Evolutionary conservation across 1,140 invertebrate species (phyloP).

Genomic region (Planococcus citri): DNA sequence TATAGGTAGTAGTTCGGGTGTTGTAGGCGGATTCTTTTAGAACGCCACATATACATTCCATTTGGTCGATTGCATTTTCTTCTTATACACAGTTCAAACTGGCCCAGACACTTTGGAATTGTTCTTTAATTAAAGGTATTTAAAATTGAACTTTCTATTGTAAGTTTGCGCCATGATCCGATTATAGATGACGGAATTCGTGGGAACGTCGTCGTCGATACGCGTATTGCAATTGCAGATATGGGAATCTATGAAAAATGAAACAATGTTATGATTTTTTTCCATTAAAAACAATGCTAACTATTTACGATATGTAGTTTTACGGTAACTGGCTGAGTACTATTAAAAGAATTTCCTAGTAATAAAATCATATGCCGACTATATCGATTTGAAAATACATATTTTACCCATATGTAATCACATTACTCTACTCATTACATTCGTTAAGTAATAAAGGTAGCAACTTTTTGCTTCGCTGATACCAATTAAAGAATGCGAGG

Average conservation of each 20-base stretch:
- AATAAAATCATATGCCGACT: no score
- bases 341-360: no score
- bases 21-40: constrained; percentile 11
- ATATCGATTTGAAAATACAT: no score
- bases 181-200: not conserved
- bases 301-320: not conserved
- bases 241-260: not conserved
- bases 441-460: no score
- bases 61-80: not conserved
- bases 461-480: no score
- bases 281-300: not conserved
- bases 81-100: not conserved
- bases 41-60: constrained; percentile 8
- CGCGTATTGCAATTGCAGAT: not conserved
- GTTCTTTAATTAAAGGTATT: constrained; percentile 20
- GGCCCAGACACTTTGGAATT: constrained; percentile 14
- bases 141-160: not conserved
- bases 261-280: not conserved
- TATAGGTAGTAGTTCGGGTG: constrained; percentile 12
- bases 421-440: no score
- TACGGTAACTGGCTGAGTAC: not conserved
- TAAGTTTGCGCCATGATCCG: not conserved
- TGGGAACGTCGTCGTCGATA: not conserved
- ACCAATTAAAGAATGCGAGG: no score
- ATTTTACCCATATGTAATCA: no score